Base-by-base conservation (phyloP, 2,113 vertebrate species). In the Salvator merianae region DNA sequence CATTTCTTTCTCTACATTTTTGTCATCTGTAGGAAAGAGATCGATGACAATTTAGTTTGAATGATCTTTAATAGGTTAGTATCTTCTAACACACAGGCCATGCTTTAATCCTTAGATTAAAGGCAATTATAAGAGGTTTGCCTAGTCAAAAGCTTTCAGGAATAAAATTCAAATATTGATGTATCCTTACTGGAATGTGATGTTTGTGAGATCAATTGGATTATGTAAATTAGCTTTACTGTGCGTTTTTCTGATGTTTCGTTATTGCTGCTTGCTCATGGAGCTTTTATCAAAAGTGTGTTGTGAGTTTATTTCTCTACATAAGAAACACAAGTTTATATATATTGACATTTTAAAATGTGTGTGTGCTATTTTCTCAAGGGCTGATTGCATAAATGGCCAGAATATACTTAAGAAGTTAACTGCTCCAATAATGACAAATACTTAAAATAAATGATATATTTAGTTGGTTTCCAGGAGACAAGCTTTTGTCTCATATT, bases 221-320 rank as follows among this genome's bases (percentile, higher is more conserved):
- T 66, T 7, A 4, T 26, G 6, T 91, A 50, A 38, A 38, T 87
- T 83, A 79, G 71, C 34, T 86, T 86, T 84, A 76, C 22, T 83
- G 43, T 88, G 13, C 7, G 10, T 71, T 4, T 16, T 32, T 6
- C 8, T 79, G 73, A 84, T 80, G 14, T 30, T 71, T 59, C 26
- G 38, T 81, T 71, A 70, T 38, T 71, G n/a, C 32, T 71, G 8
- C 55, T n/a, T 81, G 79, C 70, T 81, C 16, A 32, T 38, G 55
- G 68, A 38, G 68, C 43, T 70, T 81, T 50, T 81, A 53, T 69
- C 30, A 69, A 1, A 12, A 62, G 16, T 80, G 66, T 30, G 24
- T 13, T 70, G 47, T 81, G 32, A 55, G 68, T 53, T 34, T 70
- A n/a, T 22, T 70, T 34, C 43, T 69, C n/a, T 34, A 10, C 12